phyloP scores from a whole-genome alignment of 2,888 invertebrate species.

The Sphinx pinastri region DNA sequence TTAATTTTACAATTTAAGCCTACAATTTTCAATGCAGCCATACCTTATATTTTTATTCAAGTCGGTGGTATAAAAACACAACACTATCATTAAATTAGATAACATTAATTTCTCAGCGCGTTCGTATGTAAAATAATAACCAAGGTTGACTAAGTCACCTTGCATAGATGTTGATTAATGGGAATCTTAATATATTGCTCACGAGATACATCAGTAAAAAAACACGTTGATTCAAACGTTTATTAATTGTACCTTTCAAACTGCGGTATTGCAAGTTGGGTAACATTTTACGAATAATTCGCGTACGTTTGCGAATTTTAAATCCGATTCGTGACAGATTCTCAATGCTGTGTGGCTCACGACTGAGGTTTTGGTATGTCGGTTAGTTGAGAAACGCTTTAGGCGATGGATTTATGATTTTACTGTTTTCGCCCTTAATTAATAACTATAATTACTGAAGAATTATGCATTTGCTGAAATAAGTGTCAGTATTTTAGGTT shows the following conservation, averaged over 20 bases:
- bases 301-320: slow-evolving; percentile 45
- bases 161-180: slow-evolving; percentile 69
- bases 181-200: slow-evolving; percentile 56
- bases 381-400: not conserved
- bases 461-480: too few species aligned
- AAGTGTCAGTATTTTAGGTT: too few species aligned
- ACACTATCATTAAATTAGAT: slow-evolving; percentile 40
- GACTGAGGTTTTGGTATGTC: not conserved
- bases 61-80: not conserved
- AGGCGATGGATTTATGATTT: not conserved
- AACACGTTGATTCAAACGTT: slow-evolving; percentile 56
- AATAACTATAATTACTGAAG: not conserved
- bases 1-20: too few species aligned
- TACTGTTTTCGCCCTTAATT: not conserved
- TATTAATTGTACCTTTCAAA: slow-evolving; percentile 43
- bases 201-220: slow-evolving; percentile 56
- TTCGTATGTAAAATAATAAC: slow-evolving; percentile 45
- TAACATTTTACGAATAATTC: slow-evolving; percentile 1
- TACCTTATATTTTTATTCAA: not conserved
- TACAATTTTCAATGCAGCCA: not conserved
- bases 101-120: slow-evolving; percentile 51
- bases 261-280: not conserved
- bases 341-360: slow-evolving; percentile 20
- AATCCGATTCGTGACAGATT: slow-evolving; percentile 42
- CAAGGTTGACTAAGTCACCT: slow-evolving; percentile 62